phyloP scores from a whole-genome alignment of 2,797 vertebrate species.

The Melanotaenia parkinsoni region DNA sequence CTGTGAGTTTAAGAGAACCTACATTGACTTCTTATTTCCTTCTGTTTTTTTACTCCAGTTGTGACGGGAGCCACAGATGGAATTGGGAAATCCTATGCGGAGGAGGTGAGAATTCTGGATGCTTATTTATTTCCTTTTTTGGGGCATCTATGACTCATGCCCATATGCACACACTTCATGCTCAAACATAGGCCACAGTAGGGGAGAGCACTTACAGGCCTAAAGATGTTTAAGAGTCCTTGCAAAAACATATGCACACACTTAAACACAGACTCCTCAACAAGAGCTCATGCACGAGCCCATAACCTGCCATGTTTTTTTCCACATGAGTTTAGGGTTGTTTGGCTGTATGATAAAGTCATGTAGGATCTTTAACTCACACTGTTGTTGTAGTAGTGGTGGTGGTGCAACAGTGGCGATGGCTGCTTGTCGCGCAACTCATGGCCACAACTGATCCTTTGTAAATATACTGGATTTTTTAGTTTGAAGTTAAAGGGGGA shows the following conservation, averaged over 20 bases:
- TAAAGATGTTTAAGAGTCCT: slow-evolving; percentile 40
- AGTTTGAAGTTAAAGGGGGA: not conserved
- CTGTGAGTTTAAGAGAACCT: not conserved
- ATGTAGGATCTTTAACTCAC: slow-evolving; percentile 38
- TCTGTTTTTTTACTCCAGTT: slow-evolving; percentile 81
- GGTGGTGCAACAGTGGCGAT: slow-evolving; percentile 15
- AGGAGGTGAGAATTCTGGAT: slow-evolving; percentile 88
- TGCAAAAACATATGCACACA: slow-evolving; percentile 21
- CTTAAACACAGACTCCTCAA: slow-evolving; percentile 14
- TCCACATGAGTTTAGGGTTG: slow-evolving; percentile 15
- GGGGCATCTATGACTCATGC: slow-evolving; percentile 75
- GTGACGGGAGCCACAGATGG: slow-evolving; percentile 97
- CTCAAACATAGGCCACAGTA: slow-evolving; percentile 64
- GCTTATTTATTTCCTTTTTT: slow-evolving; percentile 67
- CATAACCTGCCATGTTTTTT: slow-evolving; percentile 42
- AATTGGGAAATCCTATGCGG: slow-evolving; percentile 96
- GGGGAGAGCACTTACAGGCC: slow-evolving; percentile 61
- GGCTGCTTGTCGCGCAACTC: slow-evolving; percentile 12
- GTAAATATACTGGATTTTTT: not conserved
- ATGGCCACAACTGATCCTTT: not conserved
- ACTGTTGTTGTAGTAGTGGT: not conserved
- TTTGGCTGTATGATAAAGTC: slow-evolving; percentile 17
- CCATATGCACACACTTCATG: slow-evolving; percentile 3
- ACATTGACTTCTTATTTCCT: slow-evolving; percentile 28
- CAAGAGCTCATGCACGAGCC: slow-evolving; percentile 16